Base-by-base conservation (phyloP, 2,888 invertebrate genomes). In the Ariolimax columbianus region DNA sequence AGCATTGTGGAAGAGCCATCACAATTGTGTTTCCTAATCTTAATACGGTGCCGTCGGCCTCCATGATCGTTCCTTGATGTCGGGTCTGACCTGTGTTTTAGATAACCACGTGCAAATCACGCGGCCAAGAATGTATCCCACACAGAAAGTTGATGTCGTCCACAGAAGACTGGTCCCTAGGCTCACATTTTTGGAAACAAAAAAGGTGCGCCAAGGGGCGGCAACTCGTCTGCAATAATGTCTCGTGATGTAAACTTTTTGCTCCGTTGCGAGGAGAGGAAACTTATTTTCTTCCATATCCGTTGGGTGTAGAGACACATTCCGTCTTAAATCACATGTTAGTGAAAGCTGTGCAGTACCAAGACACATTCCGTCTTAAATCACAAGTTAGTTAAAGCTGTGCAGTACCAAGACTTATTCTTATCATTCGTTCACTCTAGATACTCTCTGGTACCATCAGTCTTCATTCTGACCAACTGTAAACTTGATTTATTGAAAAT, bases 131-230 rank as follows among this genome's bases (percentile, higher is more conserved):
- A 66, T 72, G 19, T 40, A 40, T 43, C 38, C 43, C 72, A 72
- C 72, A 68, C 72, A 26, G 26, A 72, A 43, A 6, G 40, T 72
- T 40, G 7, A 38, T 1, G 40, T 72, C 11, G 72, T 70, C 72
- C 40, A 72, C 40, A 40, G 30, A 30, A 66, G 17, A 3, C 33
- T 4, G n/a, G 33, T 72, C 40, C 23, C 72, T 40, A 43, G 72
- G 9, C 40, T 26, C 40, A 40, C 26, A 72, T 72, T 40, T 19
- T 72, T 11, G 72, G 72, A 68, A 72, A n/a, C 40, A 70, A 72
- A 72, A 70, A 72, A 40, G 72, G 72, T 40, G 40, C 72, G 43
- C 40, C 43, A 40, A 70, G 72, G 72, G 72, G 43, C 40, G 43
- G 33, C 19, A 72, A 72, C 38, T 72, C 26, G 72, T 23, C 72